phyloP scores from a whole-genome alignment of 2,113 vertebrate genomes.

The Xiphophorus couchianus region DNA sequence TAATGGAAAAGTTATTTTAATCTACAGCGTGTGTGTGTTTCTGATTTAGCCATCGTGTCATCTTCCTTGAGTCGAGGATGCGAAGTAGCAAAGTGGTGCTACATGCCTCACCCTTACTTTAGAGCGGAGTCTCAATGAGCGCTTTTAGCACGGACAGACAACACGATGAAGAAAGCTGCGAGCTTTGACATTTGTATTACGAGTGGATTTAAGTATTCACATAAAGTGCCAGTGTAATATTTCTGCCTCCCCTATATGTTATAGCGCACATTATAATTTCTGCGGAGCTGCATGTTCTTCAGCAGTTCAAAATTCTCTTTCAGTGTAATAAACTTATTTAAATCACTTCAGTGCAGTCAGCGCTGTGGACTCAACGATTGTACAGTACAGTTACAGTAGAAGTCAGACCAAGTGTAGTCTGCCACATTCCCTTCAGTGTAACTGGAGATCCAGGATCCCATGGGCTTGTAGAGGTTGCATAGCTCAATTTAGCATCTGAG shows the following conservation, averaged over 20 bases:
- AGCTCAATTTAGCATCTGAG: constrained; percentile 74
- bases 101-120: constrained; percentile 41
- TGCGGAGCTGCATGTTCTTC: not conserved
- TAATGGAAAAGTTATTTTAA: not conserved
- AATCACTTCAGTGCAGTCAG: not conserved
- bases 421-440: constrained; percentile 61
- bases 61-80: not conserved
- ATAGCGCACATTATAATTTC: not conserved
- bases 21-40: not conserved
- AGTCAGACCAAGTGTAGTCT: constrained; percentile 25
- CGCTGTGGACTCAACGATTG: constrained; percentile 3
- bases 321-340: constrained; percentile 10
- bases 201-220: not conserved
- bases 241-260: not conserved
- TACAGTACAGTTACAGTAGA: constrained; percentile 8
- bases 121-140: not conserved
- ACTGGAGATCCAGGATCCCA: constrained; percentile 67
- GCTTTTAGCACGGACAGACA: not conserved
- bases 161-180: not conserved
- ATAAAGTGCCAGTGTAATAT: not conserved
- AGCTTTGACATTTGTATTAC: not conserved
- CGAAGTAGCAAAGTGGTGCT: constrained; percentile 9
- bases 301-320: not conserved
- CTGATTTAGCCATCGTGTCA: not conserved
- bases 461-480: constrained; percentile 59